Evolutionary conservation across 2,113 vertebrate genomes (phyloP), one percentile per base, ranked within the genome.

Genomic region (Mesocricetus auratus): DNA sequence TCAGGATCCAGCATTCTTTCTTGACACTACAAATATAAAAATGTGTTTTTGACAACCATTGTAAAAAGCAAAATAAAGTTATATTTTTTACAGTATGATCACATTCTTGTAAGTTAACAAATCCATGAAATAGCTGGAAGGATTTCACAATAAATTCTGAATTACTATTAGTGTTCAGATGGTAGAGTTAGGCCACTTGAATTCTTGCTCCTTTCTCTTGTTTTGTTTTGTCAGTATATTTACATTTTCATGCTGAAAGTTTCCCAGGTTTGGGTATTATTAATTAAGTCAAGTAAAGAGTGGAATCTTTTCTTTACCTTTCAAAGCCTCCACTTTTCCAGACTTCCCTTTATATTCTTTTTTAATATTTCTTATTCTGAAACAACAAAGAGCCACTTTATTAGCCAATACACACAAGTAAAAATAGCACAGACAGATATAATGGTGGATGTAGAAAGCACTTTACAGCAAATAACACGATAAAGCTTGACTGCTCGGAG

Each of bases 311-410:
- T 58, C 94, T 90, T 92, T 97, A 99, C 99, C 99, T 98, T 99
- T 99, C 77, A 99, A 97, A 77, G 99, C 99, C 97, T 99, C 99
- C 94, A 99, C 98, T 78, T 95, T 98, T 95, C 91, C 98, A 97
- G 99, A 99, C 93, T 98, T 99, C 92, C 98, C 98, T 92, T 98
- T 99, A 95, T 99, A 99, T 6, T 96, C 39, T 97, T 99, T 99
- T 73, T 97, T 98, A 97, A 99, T 98, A 97, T 99, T 99, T 97
- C 89, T 98, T 97, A 99, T 98, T 97, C 99, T 99, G 95, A 94
- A 97, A 97, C 33, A 64, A 97, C 88, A 87, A 12, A 94, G 79
- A 1, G 8, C 47, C 60, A 3, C 22, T 91, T 85, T 53, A 5
- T 91, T 90, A 90, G 2, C 66, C 36, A 86, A 53, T 36, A 47